Conservation (phyloP, 2,797 vertebrate species). For the Aphelocoma californica region DNA sequence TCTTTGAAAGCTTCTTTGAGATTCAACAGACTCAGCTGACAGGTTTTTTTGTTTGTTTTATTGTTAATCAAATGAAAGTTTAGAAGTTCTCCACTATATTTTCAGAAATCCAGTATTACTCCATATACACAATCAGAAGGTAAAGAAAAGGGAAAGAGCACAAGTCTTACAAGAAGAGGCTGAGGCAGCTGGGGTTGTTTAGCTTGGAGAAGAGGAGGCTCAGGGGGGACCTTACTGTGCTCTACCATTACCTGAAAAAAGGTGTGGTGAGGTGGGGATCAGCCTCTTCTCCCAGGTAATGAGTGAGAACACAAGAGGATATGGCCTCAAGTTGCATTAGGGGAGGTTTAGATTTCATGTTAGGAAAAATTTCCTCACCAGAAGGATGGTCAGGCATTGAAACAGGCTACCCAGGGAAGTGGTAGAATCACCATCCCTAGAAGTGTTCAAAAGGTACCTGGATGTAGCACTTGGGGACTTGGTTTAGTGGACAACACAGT, state of each 20-base stretch:
- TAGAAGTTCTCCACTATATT: background rate
- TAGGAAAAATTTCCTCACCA: background rate
- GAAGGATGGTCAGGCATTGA: background rate
- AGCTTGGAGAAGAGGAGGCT: background rate
- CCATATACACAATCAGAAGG: background rate
- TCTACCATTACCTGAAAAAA: background rate
- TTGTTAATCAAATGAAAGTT: background rate
- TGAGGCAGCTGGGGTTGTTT: background rate
- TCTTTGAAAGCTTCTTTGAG: background rate
- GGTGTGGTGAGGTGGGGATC: no score
- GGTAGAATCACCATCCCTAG: background rate
- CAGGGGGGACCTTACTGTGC: background rate
- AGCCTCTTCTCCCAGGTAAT: background rate
- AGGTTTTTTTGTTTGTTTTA: background rate
- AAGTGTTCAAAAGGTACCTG: background rate
- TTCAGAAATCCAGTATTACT: background rate
- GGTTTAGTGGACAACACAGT: background rate
- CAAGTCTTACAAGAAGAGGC: background rate
- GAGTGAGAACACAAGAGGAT: background rate
- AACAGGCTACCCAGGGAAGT: background rate
- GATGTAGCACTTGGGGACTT: fast-evolving
- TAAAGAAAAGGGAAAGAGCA: background rate
- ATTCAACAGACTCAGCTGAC: background rate
- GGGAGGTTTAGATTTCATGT: background rate
- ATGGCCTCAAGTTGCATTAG: background rate